Evolutionary conservation across 2,888 invertebrate genomes (phyloP), one percentile per base, ranked within the genome.

Genomic region (Ornithoptera priamus): DNA sequence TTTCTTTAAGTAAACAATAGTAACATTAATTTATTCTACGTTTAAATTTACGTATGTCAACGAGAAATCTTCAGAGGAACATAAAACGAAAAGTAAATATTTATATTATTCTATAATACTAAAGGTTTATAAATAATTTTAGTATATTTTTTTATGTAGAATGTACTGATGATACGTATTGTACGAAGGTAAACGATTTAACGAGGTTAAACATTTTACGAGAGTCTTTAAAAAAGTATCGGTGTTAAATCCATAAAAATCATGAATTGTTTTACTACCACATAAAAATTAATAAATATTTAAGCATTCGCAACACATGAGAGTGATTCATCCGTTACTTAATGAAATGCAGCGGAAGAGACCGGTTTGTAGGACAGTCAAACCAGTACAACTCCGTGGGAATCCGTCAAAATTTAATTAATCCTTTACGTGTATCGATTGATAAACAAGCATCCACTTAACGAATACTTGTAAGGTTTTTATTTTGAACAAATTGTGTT

Each of bases 281-380:
- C 24, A 58, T 22, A 58, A 8, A 63, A 70, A 70, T 39, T 57
- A 67, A 70, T 67, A 70, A 70, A 61, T 24, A 67, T 64, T 67
- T 67, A 53, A 36, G 56, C 70, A 70, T 70, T 70, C 70, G 67
- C 64, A 61, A 71, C 67, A 70, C 67, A 66, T 30, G 50, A 61
- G 53, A 22, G 58, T 67, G 70, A 70, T 64, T 70, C 64, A 67
- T 36, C 59, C 46, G 56, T 64, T 30, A 36, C 42, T 62, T 66
- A 70, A 63, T 64, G 60, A 56, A 69, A 69, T 65, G 61, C 61
- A 61, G 42, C 57, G 65, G 50, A 68, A 64, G 53, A 60, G 59
- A 60, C 65, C 61, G 69, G 61, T 65, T 69, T 65, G 56, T 64
- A 56, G 67, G 64, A 61, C 64, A 67, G 22, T 61, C 20, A 36